phyloP scores from a whole-genome alignment of 2,113 vertebrate genomes.

The Apteryx owenii region DNA sequence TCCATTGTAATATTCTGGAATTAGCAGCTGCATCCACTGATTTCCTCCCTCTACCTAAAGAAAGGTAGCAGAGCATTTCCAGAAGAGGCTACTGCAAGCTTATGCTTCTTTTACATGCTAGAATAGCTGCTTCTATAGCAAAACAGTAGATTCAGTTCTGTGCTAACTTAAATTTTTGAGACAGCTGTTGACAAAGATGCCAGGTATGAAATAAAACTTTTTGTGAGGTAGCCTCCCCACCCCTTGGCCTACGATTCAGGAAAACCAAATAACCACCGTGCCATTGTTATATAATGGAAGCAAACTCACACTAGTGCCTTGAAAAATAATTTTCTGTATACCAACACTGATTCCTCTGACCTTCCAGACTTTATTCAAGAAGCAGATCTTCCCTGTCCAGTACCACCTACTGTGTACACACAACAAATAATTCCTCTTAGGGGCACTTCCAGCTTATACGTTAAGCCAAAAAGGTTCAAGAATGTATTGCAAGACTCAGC shows the following conservation, averaged over 20 bases:
- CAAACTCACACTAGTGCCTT: background rate
- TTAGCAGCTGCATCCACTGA: slow-evolving; percentile 4
- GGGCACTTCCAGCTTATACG: background rate
- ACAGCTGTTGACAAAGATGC: background rate
- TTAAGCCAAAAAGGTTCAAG: background rate
- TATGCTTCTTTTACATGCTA: background rate
- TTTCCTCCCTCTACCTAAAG: slow-evolving; percentile 23
- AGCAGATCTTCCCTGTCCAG: background rate
- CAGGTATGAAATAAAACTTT: background rate
- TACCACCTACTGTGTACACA: background rate
- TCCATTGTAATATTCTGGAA: background rate
- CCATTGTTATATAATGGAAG: background rate
- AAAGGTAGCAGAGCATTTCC: slow-evolving; percentile 16
- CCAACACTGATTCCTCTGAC: background rate
- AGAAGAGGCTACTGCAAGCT: slow-evolving; percentile 30
- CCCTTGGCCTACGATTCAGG: background rate
- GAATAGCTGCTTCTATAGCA: background rate
- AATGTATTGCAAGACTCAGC: background rate
- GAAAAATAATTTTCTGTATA: background rate
- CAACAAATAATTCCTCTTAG: background rate
- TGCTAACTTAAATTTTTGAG: background rate
- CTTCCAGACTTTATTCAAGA: background rate
- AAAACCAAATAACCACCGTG: background rate
- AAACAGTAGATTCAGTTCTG: background rate
- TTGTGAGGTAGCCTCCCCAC: background rate